These are phyloP conservation scores for Notolabrus celidotus DNA, from an alignment of 2,797 vertebrate species.

Conservation along the genomic window DNA sequence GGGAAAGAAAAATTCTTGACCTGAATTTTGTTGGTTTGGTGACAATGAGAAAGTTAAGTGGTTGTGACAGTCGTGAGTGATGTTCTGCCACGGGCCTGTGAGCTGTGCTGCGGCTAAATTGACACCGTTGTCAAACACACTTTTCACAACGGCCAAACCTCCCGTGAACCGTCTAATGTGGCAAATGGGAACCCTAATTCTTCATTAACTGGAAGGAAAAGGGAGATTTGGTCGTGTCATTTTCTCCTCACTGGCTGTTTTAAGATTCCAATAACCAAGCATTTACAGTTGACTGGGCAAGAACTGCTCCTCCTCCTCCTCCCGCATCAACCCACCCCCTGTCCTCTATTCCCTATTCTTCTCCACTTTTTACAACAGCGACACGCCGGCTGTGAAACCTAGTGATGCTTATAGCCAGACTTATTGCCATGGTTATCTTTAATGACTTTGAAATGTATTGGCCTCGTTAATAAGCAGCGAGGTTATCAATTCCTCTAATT, in stretches of 20 bases:
- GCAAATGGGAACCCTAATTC: conserved; percentile 97
- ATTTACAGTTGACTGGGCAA: conserved; percentile 95
- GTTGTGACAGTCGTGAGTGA: conserved; percentile 95
- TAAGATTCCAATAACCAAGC: conserved; percentile 95
- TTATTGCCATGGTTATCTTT: conserved; percentile 98
- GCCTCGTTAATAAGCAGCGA: conserved; percentile 96
- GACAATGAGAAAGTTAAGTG: conserved; percentile 94
- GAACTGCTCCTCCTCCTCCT: conserved; percentile 86
- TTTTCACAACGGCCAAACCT: conserved; percentile 86
- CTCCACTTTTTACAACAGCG: conserved; percentile 78
- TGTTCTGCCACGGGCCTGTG: conserved; percentile 88
- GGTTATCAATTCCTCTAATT: conserved; percentile 99
- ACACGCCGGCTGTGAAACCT: conserved; percentile 90
- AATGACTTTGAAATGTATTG: conserved; percentile 99
- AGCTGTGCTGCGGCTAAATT: conserved; percentile 88
- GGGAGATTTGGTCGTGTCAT: conserved; percentile 94
- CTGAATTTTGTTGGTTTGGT: conserved; percentile 85
- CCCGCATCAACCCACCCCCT: conserved; percentile 8
- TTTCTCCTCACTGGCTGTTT: conserved; percentile 93
- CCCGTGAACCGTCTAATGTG: conserved; percentile 93
- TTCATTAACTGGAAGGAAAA: conserved; percentile 92
- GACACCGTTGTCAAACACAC: conserved; percentile 92
- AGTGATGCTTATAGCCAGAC: conserved; percentile 94
- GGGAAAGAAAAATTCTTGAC: conserved; percentile 72
- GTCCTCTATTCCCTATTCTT: conserved; percentile 39